Conservation (phyloP, 2,113 vertebrate species). For the Paedocypris sp. region DNA sequence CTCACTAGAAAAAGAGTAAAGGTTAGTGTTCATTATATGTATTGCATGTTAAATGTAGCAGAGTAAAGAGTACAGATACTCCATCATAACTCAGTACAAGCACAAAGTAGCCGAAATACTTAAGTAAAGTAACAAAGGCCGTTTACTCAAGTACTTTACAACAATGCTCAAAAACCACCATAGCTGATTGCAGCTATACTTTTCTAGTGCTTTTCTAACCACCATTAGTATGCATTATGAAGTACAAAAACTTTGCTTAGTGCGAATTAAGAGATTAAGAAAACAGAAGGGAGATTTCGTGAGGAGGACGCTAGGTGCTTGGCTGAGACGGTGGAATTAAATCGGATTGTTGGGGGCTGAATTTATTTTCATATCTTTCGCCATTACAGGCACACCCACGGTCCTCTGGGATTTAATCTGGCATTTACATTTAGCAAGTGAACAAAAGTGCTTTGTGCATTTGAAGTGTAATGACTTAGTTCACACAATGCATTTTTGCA, state of each 20-base stretch:
- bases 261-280: slow-evolving; percentile 48
- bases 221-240: slow-evolving; percentile 20
- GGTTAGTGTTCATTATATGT: no score
- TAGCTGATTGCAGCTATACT: no score
- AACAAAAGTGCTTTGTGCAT: slow-evolving; percentile 28
- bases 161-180: no score
- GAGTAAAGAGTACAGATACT: no score
- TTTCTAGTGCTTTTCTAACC: no score
- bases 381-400: slow-evolving; percentile 26
- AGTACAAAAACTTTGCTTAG: slow-evolving; percentile 28
- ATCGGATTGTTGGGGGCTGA: slow-evolving; percentile 39
- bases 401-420: slow-evolving; percentile 34
- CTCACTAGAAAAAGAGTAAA: no score
- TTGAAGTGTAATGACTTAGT: slow-evolving; percentile 21
- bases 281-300: slow-evolving; percentile 38
- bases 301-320: slow-evolving; percentile 38
- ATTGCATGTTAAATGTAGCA: no score
- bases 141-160: no score
- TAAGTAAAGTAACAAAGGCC: no score
- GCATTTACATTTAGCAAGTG: slow-evolving; percentile 35
- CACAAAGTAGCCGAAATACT: no score
- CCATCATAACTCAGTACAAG: no score
- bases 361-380: slow-evolving; percentile 38
- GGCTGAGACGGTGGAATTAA: slow-evolving; percentile 47
- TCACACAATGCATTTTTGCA: neutral